Conservation (phyloP, 1,140 invertebrate genomes). For the Panagrolaimus sp. region DNA sequence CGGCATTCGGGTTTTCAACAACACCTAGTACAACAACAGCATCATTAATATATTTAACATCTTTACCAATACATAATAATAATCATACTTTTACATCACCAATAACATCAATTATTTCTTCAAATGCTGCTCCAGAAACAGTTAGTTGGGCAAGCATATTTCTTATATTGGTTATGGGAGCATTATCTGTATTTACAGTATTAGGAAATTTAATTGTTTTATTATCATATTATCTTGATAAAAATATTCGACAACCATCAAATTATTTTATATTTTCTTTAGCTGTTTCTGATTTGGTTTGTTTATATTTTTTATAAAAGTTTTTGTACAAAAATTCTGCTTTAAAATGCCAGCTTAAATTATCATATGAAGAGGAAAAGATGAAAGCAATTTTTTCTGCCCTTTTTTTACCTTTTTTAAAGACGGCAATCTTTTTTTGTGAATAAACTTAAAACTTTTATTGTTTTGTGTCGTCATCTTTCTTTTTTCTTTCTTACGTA, state of each 20-base stretch:
- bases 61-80: background rate
- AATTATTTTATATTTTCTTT: constrained; percentile 99
- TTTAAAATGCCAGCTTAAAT: no score
- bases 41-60: background rate
- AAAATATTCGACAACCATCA: constrained; percentile 91
- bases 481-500: background rate
- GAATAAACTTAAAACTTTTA: no score
- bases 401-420: no score
- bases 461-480: no score
- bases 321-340: constrained; percentile 1
- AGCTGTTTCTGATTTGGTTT: constrained; percentile 88
- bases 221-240: constrained; percentile 88
- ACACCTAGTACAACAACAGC: constrained; percentile 2
- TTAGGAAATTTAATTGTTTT: constrained; percentile 93
- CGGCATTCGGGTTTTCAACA: constrained; percentile 8
- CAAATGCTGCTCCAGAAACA: no score
- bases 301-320: constrained; percentile 20
- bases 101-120: no score
- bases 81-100: background rate
- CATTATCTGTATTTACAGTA: constrained; percentile 81
- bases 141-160: constrained; percentile 11
- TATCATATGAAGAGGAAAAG: no score
- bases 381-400: no score
- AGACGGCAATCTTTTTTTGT: no score
- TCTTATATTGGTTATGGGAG: constrained; percentile 39